Percentiles rank a stretch among this genome's conserved stretches.
Conservation (phyloP, 2,888 invertebrate species). For the Prosopocoilus inquinatus region DNA sequence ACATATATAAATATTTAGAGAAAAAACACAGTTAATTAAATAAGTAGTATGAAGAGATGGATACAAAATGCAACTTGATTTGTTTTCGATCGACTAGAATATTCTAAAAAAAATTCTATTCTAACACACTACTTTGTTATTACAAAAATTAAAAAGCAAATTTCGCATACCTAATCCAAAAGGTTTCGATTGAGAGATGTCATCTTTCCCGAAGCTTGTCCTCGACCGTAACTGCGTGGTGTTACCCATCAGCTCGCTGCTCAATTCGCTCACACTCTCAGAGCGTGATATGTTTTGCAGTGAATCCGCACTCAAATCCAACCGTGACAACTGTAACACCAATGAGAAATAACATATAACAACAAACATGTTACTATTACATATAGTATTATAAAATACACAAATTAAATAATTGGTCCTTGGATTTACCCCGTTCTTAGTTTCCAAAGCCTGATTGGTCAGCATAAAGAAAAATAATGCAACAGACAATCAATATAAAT, state of each 20-base stretch:
- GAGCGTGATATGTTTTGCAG: conserved; percentile 70
- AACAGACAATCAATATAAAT: conserved; percentile 4
- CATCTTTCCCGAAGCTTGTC: conserved; percentile 50
- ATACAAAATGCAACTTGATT: conserved; percentile 5
- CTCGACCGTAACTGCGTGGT: conserved; percentile 42
- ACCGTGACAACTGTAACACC: conserved; percentile 68
- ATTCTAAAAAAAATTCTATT: conserved; percentile 8
- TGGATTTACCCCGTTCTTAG: conserved; percentile 62
- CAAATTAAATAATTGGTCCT: neutral
- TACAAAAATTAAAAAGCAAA: neutral
- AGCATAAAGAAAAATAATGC: conserved; percentile 23
- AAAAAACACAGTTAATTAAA: neutral
- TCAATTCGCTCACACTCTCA: conserved; percentile 81
- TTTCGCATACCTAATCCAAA: conserved; percentile 75
- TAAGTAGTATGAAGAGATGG: neutral
- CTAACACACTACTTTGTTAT: conserved; percentile 4
- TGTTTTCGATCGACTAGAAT: conserved; percentile 5
- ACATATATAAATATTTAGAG: conserved; percentile 13
- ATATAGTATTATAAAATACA: neutral
- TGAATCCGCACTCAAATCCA: conserved; percentile 78
- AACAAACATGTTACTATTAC: conserved; percentile 3
- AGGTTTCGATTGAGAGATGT: conserved; percentile 67
- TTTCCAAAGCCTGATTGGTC: conserved; percentile 70
- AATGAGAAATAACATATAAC: neutral
- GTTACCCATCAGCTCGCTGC: conserved; percentile 58